These are phyloP conservation scores for Trinectes maculatus DNA, from an alignment of 2,113 vertebrate genomes.

Conservation along the genomic window DNA sequence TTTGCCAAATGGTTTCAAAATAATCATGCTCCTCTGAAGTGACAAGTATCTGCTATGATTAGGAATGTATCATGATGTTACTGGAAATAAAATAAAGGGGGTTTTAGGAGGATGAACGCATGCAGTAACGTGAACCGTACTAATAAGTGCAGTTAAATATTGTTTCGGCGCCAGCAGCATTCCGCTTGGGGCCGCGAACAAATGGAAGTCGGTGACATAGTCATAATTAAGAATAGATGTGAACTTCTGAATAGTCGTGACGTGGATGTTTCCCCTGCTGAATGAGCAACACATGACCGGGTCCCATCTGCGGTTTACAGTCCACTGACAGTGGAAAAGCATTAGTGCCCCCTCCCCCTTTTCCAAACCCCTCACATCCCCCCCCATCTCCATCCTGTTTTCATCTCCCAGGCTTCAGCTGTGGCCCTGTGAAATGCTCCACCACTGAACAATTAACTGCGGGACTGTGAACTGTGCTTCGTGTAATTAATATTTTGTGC, in stretches of 20 bases:
- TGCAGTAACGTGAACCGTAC: conserved; percentile 5
- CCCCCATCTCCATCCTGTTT: conserved; percentile 56
- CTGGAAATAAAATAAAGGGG: conserved; percentile 23
- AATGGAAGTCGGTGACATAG: conserved; percentile 5
- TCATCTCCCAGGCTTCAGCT: conserved; percentile 79
- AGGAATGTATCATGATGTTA: conserved; percentile 23
- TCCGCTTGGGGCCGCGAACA: background rate
- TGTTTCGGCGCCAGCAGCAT: conserved; percentile 3
- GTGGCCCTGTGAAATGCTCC: conserved; percentile 66
- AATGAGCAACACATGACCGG: conserved; percentile 45
- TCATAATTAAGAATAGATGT: conserved; percentile 26
- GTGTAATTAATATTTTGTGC: conserved; percentile 79
- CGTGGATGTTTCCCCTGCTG: conserved; percentile 36
- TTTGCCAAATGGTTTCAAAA: conserved; percentile 68
- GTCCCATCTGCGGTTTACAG: conserved; percentile 80
- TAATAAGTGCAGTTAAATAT: conserved; percentile 13
- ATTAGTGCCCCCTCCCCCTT: conserved; percentile 62
- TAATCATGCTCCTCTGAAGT: conserved; percentile 48
- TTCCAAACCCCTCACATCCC: conserved; percentile 22
- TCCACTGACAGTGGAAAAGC: conserved; percentile 72
- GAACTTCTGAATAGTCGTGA: conserved; percentile 12
- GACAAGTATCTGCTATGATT: conserved; percentile 27
- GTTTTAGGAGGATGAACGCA: conserved; percentile 10
- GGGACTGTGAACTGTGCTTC: conserved; percentile 79
- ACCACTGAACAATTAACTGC: conserved; percentile 78